Evolutionary conservation across 2,797 vertebrate species (phyloP), one percentile per base, ranked within the genome.

Genomic region (Galago senegalensis): DNA sequence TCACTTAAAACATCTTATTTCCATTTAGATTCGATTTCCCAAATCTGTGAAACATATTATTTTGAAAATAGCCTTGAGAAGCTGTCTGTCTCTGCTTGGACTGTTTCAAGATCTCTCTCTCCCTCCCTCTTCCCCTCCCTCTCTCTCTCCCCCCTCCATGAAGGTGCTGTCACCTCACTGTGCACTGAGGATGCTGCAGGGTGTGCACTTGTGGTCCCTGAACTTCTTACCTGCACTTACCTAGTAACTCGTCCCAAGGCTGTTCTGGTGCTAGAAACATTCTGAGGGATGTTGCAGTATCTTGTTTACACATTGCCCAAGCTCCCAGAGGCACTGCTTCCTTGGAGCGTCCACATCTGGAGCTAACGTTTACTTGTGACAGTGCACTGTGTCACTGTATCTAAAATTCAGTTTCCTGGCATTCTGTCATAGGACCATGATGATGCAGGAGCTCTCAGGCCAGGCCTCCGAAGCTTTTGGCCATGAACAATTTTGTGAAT

Each of bases 361-460:
- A 53, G 86, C 56, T 69, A 18, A 58, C 17, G 1, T 85, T 92
- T 29, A 6, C 0, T 34, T 5, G 67, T 9, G 20, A 27, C 4
- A 9, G 60, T n/a, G 34, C 7, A 0, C 11, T 0, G 7, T 40
- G 31, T 72, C 31, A 0, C 11, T 0, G 7, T 46, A 27, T 72
- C 31, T 86, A 10, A 79, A 69, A 77, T 40, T 81, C 29, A 12
- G 20, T 75, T 80, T 91, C 79, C 92, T 80, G 61, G 65, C 11
- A 1, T 69, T 58, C 67, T 81, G 69, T 67, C 0, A 0, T 7
- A 23, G 75, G 63, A 6, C n/a, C 3, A 10, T 0, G 0, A 34
- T 43, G 77, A 79, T 0, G 0, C n/a, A 82, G 72, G 31, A 34
- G 1, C 56, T 46, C 0, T 37, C 37, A 76, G 67, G 23, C 3